Base-by-base conservation (phyloP, 1,140 invertebrate species). In the Lucilia cuprina region DNA sequence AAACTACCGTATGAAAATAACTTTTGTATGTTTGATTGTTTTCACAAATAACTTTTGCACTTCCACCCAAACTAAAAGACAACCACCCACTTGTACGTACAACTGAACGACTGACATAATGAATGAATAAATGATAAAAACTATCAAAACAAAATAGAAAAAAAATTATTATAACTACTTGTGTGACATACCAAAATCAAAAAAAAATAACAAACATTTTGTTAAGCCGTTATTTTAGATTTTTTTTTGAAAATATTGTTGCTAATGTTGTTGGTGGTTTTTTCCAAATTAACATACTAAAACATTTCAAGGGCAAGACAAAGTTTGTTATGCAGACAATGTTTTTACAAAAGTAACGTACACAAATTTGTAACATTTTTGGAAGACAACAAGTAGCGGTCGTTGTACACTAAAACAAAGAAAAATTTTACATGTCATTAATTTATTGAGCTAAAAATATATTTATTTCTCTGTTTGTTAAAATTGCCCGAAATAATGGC, bases 1-100 rank as follows among this genome's bases (percentile, higher is more conserved):
- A 78, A 78, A 78, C 75, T 78, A 78, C 34, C 75, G 75, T 47
- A 78, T 47, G 65, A 25, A 78, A 78, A 78, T 34, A 47, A 78
- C 13, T 35, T 3, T 34, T 41, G 41, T 41, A 41, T 41, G 41
- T 41, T 41, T 41, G 41, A 77, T 41, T 34, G 35, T 77, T 30
- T 55, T 55, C 17, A 55, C 17, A 17, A 17, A 17, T 55, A 55
- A 55, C 8, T 25, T 70, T 70, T 70, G 41, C 77, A 80, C 77
- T 80, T 17, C 77, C 47, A 47, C 47, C 41, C 41, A 78, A n/a
- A 78, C 50, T 30, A 78, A 78, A 35, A 47, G 75, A 19, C 47
- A 80, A 21, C 47, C 35, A 50, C 77, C 77, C 77, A 80, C 77
- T 30, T 30, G 25, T 30, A 30, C 25, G 25, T 30, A 30, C 25